Conservation (phyloP, 2,797 vertebrate species). For the Hemibagrus guttatus region DNA sequence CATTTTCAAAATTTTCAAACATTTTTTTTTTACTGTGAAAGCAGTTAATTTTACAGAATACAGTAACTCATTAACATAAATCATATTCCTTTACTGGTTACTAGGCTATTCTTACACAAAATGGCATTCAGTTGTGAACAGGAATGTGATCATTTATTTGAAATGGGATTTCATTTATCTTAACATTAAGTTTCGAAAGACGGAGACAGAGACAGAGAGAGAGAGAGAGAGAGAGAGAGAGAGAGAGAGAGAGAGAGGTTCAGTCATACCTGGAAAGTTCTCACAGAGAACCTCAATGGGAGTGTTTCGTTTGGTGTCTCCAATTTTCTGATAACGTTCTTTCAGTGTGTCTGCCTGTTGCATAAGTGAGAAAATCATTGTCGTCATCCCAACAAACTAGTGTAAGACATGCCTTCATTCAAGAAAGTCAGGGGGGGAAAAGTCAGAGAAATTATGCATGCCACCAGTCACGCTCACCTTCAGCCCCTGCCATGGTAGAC, state of each 20-base stretch:
- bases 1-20: too few relatives aligned
- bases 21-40: background rate
- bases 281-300: conserved; percentile 97
- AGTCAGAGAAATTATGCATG: background rate
- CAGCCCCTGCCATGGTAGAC: conserved; percentile 96
- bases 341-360: conserved; percentile 93
- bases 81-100: background rate
- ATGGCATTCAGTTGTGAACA: background rate
- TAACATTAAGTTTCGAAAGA: background rate
- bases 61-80: too few relatives aligned
- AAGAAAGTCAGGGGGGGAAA: background rate
- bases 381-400: background rate
- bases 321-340: conserved; percentile 99
- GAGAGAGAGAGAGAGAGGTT: too few relatives aligned
- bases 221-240: too few relatives aligned
- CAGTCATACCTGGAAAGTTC: conserved; percentile 90
- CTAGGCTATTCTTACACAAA: background rate
- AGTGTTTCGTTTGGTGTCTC: conserved; percentile 97
- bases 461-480: conserved; percentile 78
- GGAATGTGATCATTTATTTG: background rate
- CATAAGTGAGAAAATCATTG: conserved; percentile 20
- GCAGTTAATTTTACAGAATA: background rate
- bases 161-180: background rate
- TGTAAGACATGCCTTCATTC: background rate
- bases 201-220: too few relatives aligned